These are phyloP conservation scores for Sebastes alutus DNA, from an alignment of 2,797 vertebrate genomes.

Conservation along the genomic window DNA sequence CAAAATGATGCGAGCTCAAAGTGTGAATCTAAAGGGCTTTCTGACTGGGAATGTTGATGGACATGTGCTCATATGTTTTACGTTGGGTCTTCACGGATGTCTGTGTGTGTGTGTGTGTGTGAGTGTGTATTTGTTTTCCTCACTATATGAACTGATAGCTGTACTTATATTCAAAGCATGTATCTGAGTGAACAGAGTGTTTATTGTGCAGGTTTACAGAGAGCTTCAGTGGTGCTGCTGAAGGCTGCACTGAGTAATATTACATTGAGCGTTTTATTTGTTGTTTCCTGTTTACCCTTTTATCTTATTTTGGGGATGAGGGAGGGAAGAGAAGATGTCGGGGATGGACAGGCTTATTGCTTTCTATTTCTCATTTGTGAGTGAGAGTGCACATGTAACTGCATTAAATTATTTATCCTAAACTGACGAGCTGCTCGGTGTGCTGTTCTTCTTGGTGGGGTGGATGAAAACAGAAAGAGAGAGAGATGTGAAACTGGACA, in stretches of 20 bases:
- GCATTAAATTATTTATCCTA: constrained; percentile 82
- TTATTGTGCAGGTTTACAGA: constrained; percentile 41
- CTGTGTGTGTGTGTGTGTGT: constrained; percentile 23
- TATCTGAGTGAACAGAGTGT: constrained; percentile 16
- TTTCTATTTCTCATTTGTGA: constrained; percentile 54
- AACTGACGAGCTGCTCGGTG: constrained; percentile 12
- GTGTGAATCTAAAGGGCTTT: neutral
- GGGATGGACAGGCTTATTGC: constrained; percentile 2
- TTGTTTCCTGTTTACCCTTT: constrained; percentile 21
- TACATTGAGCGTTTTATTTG: constrained; percentile 33
- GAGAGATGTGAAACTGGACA: too few relatives aligned
- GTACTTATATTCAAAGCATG: constrained; percentile 32
- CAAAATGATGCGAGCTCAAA: neutral
- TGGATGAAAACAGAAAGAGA: too few relatives aligned
- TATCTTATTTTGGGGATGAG: constrained; percentile 2
- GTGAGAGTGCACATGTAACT: constrained; percentile 68
- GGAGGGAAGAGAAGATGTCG: neutral
- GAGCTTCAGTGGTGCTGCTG: constrained; percentile 37
- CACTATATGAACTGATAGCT: neutral
- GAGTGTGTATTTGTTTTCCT: neutral
- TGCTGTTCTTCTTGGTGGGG: neutral
- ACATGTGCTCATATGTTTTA: neutral
- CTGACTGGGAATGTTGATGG: neutral
- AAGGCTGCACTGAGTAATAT: constrained; percentile 52
- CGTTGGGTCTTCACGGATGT: neutral